These are phyloP conservation scores for Ecdyonurus torrentis DNA, from an alignment of 2,888 invertebrate species.

Conservation along the genomic window DNA sequence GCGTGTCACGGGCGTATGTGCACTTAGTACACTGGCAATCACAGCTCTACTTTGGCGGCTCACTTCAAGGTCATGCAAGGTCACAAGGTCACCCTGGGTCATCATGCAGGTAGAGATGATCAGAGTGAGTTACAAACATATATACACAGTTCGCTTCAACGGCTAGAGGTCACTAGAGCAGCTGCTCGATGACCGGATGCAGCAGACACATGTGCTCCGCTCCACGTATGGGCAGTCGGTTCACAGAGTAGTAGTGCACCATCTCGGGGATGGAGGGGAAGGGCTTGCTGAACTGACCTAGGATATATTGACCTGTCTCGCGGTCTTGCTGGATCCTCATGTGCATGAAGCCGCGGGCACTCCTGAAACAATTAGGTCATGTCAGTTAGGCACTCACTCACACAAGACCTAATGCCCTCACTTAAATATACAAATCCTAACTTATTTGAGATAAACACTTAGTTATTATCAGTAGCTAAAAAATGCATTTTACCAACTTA, in stretches of 20 bases:
- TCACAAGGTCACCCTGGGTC: too few species aligned
- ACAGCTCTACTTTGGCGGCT: background rate
- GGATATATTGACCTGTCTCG: conserved; percentile 61
- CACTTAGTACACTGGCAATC: background rate
- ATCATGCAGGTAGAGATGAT: too few species aligned
- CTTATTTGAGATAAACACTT: too few species aligned
- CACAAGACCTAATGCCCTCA: too few species aligned
- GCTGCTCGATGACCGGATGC: conserved; percentile 76
- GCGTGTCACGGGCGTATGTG: too few species aligned
- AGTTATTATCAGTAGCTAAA: too few species aligned
- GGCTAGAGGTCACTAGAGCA: conserved; percentile 33
- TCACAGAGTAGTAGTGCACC: conserved; percentile 84
- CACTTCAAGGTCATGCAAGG: too few species aligned
- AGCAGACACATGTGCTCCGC: conserved; percentile 93
- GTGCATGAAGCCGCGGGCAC: conserved; percentile 91
- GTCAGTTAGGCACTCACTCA: too few species aligned
- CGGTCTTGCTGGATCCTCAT: conserved; percentile 77
- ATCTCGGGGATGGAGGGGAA: conserved; percentile 88
- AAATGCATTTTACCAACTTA: too few species aligned
- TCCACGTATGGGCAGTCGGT: conserved; percentile 84
- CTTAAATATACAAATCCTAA: too few species aligned
- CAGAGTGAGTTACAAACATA: too few species aligned
- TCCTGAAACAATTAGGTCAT: conserved; percentile 52
- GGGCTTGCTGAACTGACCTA: conserved; percentile 85
- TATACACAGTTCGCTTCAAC: too few species aligned